Evolutionary conservation across 2,797 vertebrate species (phyloP), one percentile per base, ranked within the genome.

Genomic region (Neosilurus mollespiculum): DNA sequence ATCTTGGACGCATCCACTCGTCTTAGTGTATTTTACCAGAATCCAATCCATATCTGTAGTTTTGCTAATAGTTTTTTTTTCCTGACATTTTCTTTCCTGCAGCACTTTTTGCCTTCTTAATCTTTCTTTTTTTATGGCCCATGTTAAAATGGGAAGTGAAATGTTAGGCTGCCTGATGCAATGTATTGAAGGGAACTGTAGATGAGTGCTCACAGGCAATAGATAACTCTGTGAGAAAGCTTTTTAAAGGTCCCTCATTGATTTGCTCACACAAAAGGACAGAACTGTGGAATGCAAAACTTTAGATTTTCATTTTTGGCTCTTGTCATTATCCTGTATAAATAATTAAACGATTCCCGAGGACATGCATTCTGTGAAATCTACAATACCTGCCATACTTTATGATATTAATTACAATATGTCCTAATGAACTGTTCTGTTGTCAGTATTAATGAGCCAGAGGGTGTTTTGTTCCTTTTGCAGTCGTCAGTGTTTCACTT

Each of bases 361-460:
- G 49, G 79, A 84, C 54, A 62, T 53, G 75, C 24, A 78, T 85
- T 71, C 18, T 67, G 49, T 77, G 71, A 86, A 81, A 81, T 26
- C n/a, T 72, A 84, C 61, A 83, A 85, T 61, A 24, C 66, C 88
- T 86, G 85, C 84, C 83, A 86, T 86, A 81, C 76, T 64, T 56
- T 64, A 51, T 76, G 24, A 81, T 80, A 87, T 88, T 81, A 87
- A 86, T 85, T 80, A 83, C 70, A 87, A 71, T 56, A 75, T 43
- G 79, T 64, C 71, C 81, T 83, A 81, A 70, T 82, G 69, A 22
- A 54, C 53, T 73, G 11, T 79, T 84, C 78, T 80, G 51, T 78
- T 81, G 76, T 83, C 61, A 0, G 78, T 79, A 84, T 82, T 88
- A 86, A 88, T 87, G 84, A 86, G 70, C 37, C 83, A 76, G 80